phyloP scores from a whole-genome alignment of 2,797 vertebrate genomes.

The Channallabes apus region DNA sequence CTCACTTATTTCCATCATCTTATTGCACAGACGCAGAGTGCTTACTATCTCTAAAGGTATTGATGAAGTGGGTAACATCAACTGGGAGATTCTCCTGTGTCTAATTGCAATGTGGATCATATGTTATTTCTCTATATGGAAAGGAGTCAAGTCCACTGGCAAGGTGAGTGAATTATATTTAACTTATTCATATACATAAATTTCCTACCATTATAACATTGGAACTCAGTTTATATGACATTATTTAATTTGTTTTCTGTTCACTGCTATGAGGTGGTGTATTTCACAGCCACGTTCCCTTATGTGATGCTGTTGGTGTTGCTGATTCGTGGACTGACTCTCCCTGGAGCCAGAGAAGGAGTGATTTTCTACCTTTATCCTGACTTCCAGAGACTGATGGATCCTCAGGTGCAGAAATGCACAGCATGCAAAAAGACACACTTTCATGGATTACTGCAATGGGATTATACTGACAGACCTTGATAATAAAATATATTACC shows the following conservation, averaged over 20 bases:
- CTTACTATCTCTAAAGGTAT: conserved; percentile 1
- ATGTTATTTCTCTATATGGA: conserved; percentile 23
- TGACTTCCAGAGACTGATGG: not conserved
- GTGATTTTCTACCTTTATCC: conserved; percentile 8
- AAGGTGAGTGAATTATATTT: not conserved
- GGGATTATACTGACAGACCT: too few species aligned
- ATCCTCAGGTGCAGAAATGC: too few species aligned
- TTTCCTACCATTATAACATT: not conserved
- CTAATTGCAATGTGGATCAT: conserved; percentile 8
- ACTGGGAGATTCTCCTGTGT: conserved; percentile 33
- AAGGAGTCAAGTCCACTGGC: conserved; percentile 28
- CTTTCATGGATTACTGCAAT: too few species aligned
- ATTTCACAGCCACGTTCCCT: conserved; percentile 75
- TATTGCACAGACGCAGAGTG: not conserved
- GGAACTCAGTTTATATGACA: too few species aligned
- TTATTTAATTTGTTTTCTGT: not conserved
- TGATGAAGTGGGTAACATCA: not conserved
- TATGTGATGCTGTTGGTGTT: conserved; percentile 8
- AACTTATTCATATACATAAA: too few species aligned
- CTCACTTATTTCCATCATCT: too few species aligned
- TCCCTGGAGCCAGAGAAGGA: not conserved
- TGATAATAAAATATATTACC: too few species aligned
- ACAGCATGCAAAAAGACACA: too few species aligned
- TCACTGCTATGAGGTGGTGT: conserved; percentile 67
- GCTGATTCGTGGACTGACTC: not conserved